phyloP scores from a whole-genome alignment of 1,140 invertebrate species.

The Anastrepha obliqua region DNA sequence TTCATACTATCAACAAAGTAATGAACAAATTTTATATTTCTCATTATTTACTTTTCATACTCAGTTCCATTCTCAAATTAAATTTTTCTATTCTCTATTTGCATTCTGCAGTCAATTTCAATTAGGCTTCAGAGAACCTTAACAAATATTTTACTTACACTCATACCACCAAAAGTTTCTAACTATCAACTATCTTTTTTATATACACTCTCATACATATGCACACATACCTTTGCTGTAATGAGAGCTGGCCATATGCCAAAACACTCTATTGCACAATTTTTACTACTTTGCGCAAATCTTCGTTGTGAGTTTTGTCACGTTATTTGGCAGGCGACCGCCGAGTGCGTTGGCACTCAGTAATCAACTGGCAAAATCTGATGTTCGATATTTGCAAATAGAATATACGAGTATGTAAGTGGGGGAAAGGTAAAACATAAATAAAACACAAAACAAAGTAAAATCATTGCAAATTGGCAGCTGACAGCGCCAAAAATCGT shows the following conservation, averaged over 20 bases:
- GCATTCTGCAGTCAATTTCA: neutral
- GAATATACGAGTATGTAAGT: neutral
- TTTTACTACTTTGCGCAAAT: slow-evolving; percentile 7
- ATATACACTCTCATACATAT: neutral
- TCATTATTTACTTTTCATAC: neutral
- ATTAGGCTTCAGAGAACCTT: slow-evolving; percentile 26
- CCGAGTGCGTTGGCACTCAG: slow-evolving; percentile 1
- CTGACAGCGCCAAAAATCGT: slow-evolving; percentile 4
- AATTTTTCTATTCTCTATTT: neutral
- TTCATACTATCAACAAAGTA: too few relatives aligned
- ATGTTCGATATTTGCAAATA: slow-evolving; percentile 47
- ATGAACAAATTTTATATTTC: neutral
- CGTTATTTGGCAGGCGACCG: slow-evolving; percentile 34
- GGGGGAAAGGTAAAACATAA: neutral
- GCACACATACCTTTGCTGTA: neutral
- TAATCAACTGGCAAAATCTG: slow-evolving; percentile 42
- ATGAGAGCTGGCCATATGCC: neutral
- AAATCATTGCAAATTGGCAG: slow-evolving; percentile 34
- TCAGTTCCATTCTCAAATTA: neutral
- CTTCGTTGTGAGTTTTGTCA: slow-evolving; percentile 5
- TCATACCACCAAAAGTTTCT: neutral
- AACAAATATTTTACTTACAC: slow-evolving; percentile 27
- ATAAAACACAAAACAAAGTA: neutral
- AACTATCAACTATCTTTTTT: neutral
- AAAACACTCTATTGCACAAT: slow-evolving; percentile 14